These are phyloP conservation scores for Caenorhabditis sp. DNA, from an alignment of 2,888 invertebrate species.

Conservation along the genomic window DNA sequence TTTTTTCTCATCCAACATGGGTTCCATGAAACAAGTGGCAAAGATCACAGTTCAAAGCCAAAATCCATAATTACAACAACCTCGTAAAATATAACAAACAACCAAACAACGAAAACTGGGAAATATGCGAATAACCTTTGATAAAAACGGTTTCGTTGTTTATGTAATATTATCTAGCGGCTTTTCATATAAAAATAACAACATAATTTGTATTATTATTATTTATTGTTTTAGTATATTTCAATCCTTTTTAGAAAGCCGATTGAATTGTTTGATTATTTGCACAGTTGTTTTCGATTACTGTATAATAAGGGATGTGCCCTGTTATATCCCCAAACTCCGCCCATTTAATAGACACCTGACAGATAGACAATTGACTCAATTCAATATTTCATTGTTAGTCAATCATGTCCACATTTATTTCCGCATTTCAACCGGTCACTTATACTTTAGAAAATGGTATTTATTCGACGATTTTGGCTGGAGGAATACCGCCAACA, in stretches of 20 bases:
- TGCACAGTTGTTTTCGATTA: not conserved
- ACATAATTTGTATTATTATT: not conserved
- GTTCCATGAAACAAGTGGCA: too few relatives aligned
- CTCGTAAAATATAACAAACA: too few relatives aligned
- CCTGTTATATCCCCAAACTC: conserved; percentile 1
- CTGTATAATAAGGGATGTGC: not conserved
- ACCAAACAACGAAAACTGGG: too few relatives aligned
- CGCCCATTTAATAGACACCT: conserved; percentile 1
- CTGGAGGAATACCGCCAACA: not conserved
- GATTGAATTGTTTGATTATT: conserved; percentile 1
- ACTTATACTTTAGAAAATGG: conserved; percentile 32
- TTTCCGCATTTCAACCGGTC: conserved; percentile 9
- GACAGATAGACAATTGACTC: too few relatives aligned
- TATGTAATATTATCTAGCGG: too few relatives aligned
- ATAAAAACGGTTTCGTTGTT: too few relatives aligned
- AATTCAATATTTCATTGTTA: not conserved
- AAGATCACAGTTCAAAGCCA: too few relatives aligned
- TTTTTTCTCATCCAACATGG: not conserved
- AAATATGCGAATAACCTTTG: too few relatives aligned
- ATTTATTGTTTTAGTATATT: not conserved
- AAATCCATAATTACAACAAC: too few relatives aligned
- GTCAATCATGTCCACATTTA: not conserved
- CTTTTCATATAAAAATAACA: too few relatives aligned
- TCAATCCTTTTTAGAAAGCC: not conserved
- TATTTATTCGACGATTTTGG: conserved; percentile 17